phyloP scores from a whole-genome alignment of 2,888 invertebrate species.

The Ceraclea dissimilis region DNA sequence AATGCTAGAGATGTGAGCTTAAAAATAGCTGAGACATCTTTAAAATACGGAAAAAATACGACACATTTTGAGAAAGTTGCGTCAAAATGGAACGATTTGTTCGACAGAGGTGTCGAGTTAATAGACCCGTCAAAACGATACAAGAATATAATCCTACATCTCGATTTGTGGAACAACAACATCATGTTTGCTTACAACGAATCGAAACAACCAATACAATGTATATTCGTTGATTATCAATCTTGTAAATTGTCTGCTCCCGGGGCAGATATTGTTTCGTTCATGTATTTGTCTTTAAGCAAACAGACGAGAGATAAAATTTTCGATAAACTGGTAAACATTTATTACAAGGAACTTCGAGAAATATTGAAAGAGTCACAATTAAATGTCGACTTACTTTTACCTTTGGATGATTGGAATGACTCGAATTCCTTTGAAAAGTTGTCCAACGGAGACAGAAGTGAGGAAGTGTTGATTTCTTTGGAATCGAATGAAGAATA shows the following conservation, averaged over 20 bases:
- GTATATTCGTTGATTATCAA: conserved; percentile 35
- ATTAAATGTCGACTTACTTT: conserved; percentile 8
- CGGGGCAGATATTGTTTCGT: conserved; percentile 33
- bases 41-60: conserved; percentile 18
- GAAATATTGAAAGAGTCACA: conserved; percentile 8
- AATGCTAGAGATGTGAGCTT: conserved; percentile 5
- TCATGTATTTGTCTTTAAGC: conserved; percentile 31
- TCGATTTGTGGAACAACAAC: conserved; percentile 29
- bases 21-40: conserved; percentile 15
- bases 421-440: conserved; percentile 5
- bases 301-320: conserved; percentile 16
- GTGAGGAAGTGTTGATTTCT: neutral
- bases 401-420: conserved; percentile 8
- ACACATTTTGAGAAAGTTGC: conserved; percentile 11
- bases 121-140: conserved; percentile 5
- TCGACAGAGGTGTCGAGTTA: conserved; percentile 3
- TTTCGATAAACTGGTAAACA: conserved; percentile 8
- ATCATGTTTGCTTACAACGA: conserved; percentile 28
- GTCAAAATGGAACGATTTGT: conserved; percentile 8
- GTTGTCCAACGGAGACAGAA: neutral
- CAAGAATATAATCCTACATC: conserved; percentile 28
- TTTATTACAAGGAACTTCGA: conserved; percentile 17
- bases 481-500: neutral
- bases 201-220: conserved; percentile 25
- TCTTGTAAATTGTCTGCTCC: conserved; percentile 34